These are phyloP conservation scores for Pyralis farinalis DNA, from an alignment of 2,888 invertebrate genomes.

Conservation along the genomic window DNA sequence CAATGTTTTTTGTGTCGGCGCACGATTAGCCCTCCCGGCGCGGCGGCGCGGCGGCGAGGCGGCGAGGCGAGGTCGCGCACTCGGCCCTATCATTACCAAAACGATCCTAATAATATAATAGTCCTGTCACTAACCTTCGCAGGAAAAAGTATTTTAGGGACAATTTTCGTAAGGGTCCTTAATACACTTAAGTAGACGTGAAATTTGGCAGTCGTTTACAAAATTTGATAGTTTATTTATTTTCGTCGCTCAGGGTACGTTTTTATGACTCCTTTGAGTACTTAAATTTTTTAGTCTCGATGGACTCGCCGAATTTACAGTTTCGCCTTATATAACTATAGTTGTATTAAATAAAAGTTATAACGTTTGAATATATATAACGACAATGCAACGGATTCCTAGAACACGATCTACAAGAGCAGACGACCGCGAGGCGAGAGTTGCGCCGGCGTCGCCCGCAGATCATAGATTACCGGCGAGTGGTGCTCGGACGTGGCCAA, in stretches of 20 bases:
- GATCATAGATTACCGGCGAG: neutral
- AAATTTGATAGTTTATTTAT: slow-evolving; percentile 54
- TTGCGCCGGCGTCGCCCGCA: neutral
- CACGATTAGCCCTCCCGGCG: slow-evolving; percentile 65
- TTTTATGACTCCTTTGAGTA: slow-evolving; percentile 36
- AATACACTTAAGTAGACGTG: slow-evolving; percentile 64
- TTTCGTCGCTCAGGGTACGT: slow-evolving; percentile 40
- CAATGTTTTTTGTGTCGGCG: slow-evolving; percentile 60
- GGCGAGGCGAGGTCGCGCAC: slow-evolving; percentile 63
- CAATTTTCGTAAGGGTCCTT: slow-evolving; percentile 62
- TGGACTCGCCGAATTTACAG: no score
- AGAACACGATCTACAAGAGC: no score
- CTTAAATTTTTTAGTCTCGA: no score
- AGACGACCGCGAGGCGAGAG: slow-evolving; percentile 3
- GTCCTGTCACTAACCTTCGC: slow-evolving; percentile 72
- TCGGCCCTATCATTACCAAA: slow-evolving; percentile 75
- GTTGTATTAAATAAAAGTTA: no score
- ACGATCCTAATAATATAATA: slow-evolving; percentile 79
- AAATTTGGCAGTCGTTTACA: slow-evolving; percentile 65
- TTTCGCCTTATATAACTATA: no score
- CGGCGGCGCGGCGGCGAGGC: no score
- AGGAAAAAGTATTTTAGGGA: slow-evolving; percentile 64
- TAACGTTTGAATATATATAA: no score
- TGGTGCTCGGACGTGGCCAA: slow-evolving; percentile 1
- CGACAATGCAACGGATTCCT: no score